These are phyloP conservation scores for Pollachius pollachius DNA, from an alignment of 2,113 vertebrate genomes.

Conservation along the genomic window DNA sequence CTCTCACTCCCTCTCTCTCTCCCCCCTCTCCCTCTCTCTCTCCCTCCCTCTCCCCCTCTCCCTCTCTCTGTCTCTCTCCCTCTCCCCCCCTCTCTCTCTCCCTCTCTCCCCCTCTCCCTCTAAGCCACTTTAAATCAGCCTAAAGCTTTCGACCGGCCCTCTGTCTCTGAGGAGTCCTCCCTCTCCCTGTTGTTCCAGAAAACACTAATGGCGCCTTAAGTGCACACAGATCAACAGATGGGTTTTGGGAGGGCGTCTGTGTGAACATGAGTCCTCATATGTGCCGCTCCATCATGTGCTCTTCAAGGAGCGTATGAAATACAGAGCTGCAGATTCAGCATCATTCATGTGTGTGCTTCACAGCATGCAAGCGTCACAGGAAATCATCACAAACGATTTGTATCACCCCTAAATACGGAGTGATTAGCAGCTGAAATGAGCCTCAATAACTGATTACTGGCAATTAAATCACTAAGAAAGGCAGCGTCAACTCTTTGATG, in stretches of 20 bases:
- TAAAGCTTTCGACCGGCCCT: conserved; percentile 37
- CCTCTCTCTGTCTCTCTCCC: conserved; percentile 11
- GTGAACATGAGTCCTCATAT: neutral
- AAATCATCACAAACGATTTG: too few relatives aligned
- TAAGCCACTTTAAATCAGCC: conserved; percentile 50
- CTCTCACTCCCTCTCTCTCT: neutral
- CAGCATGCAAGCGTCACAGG: too few relatives aligned
- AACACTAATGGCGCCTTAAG: conserved; percentile 49
- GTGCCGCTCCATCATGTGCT: neutral
- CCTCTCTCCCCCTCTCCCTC: conserved; percentile 29
- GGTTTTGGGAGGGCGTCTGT: neutral
- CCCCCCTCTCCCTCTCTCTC: neutral
- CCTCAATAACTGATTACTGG: too few relatives aligned
- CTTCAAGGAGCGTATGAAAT: too few relatives aligned
- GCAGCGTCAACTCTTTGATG: too few relatives aligned
- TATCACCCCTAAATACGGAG: too few relatives aligned
- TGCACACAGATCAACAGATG: conserved; percentile 52
- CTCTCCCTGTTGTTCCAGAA: conserved; percentile 34
- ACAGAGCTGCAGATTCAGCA: too few relatives aligned
- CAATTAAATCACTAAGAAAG: too few relatives aligned
- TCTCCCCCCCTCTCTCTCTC: conserved; percentile 1
- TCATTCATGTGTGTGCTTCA: too few relatives aligned
- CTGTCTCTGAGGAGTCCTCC: conserved; percentile 37
- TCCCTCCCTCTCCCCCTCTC: neutral
- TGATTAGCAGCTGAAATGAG: too few relatives aligned